phyloP scores from a whole-genome alignment of 2,888 invertebrate genomes.

The Luperina testacea region DNA sequence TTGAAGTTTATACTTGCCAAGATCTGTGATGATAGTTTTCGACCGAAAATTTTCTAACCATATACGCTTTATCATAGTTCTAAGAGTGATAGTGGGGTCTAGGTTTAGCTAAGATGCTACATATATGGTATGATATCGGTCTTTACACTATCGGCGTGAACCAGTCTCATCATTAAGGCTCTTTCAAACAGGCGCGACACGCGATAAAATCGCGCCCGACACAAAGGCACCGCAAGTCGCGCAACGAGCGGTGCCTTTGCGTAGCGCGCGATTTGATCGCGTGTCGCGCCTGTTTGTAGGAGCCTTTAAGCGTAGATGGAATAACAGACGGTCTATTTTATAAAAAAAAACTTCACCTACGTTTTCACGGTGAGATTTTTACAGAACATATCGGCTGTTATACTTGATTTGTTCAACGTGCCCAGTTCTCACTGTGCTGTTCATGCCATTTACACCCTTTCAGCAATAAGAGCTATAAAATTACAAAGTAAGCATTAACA shows the following conservation, averaged over 20 bases:
- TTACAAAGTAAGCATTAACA: slow-evolving; percentile 39
- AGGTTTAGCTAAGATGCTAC: too few species aligned
- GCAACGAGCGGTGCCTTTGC: too few species aligned
- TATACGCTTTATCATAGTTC: background rate
- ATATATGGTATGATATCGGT: background rate
- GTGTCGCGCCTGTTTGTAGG: too few species aligned
- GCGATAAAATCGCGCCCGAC: too few species aligned
- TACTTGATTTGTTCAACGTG: background rate
- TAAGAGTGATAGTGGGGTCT: background rate
- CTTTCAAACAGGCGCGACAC: too few species aligned
- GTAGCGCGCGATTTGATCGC: too few species aligned
- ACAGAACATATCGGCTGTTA: too few species aligned
- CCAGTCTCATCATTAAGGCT: too few species aligned
- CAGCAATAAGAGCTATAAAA: slow-evolving; percentile 22
- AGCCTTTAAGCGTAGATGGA: too few species aligned
- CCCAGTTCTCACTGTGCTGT: background rate
- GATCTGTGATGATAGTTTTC: background rate
- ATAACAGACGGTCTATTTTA: background rate
- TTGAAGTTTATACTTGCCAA: slow-evolving; percentile 10
- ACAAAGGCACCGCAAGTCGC: too few species aligned
- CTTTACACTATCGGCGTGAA: background rate
- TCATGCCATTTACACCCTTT: slow-evolving; percentile 11
- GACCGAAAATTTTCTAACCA: background rate
- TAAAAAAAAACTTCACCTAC: background rate
- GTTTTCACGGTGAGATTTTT: background rate